A percentile compares a stretch with the other conserved stretches of the same genome.
These are phyloP conservation scores for Drosophila paracracens DNA, from an alignment of 2,888 invertebrate species.

Conservation along the genomic window DNA sequence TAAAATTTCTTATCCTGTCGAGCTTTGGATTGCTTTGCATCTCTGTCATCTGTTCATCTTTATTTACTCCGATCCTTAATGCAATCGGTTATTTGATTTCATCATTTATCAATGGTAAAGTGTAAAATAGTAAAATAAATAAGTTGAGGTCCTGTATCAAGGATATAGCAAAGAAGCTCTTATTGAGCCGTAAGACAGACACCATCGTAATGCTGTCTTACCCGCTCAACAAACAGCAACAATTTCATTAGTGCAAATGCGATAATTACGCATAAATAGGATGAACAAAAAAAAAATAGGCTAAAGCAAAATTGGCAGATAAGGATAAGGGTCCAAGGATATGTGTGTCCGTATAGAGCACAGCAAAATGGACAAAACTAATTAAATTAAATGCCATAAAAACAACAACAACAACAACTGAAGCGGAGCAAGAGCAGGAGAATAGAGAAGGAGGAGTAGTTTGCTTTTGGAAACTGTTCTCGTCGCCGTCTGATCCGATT, in stretches of 20 bases:
- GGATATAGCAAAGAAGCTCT: neutral
- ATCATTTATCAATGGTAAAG: too few relatives aligned
- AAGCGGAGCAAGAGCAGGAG: neutral
- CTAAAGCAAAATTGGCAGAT: neutral
- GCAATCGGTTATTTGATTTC: neutral
- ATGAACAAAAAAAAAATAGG: neutral
- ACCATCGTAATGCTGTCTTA: neutral
- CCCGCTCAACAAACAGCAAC: slow-evolving; percentile 12
- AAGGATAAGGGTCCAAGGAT: neutral
- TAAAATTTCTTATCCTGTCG: neutral
- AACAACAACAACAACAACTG: slow-evolving; percentile 6
- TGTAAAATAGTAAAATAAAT: too few relatives aligned
- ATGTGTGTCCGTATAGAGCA: slow-evolving; percentile 17
- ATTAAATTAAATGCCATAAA: slow-evolving; percentile 73
- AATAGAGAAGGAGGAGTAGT: neutral
- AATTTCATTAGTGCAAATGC: slow-evolving; percentile 52
- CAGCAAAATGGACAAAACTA: slow-evolving; percentile 62
- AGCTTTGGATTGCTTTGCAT: neutral
- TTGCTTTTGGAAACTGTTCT: slow-evolving; percentile 5
- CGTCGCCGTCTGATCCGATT: slow-evolving; percentile 18
- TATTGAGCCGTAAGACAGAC: neutral
- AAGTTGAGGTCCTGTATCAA: neutral
- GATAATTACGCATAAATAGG: slow-evolving; percentile 51
- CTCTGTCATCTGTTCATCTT: neutral
- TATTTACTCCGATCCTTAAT: neutral